These are phyloP conservation scores for Eristalis pertinax DNA, from an alignment of 2,888 invertebrate species.

Conservation along the genomic window DNA sequence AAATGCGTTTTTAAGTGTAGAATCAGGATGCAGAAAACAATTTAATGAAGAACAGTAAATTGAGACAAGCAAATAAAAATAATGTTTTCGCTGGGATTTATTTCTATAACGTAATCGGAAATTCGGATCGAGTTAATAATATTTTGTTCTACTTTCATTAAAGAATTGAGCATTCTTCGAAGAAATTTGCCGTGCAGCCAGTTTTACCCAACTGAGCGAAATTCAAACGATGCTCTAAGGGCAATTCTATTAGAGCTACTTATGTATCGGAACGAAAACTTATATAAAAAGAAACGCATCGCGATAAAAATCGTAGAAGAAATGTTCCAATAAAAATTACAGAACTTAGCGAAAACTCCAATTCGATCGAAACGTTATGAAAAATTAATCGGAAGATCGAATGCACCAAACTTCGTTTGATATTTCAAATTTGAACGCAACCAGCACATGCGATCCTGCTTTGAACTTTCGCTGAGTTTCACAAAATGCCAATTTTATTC, in stretches of 20 bases:
- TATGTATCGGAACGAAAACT: too few relatives aligned
- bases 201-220: too few relatives aligned
- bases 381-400: background rate
- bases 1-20: background rate
- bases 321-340: too few relatives aligned
- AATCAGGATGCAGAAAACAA: background rate
- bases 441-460: too few relatives aligned
- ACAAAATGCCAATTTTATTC: background rate
- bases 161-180: too few relatives aligned
- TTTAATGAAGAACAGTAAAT: too few relatives aligned
- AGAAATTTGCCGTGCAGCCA: too few relatives aligned
- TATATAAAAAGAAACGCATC: too few relatives aligned
- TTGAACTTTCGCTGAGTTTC: background rate
- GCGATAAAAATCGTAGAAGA: too few relatives aligned
- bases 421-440: background rate
- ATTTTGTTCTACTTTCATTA: too few relatives aligned
- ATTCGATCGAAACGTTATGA: background rate
- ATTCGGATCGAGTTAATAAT: background rate
- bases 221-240: too few relatives aligned
- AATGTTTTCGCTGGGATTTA: background rate
- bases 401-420: background rate
- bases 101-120: background rate
- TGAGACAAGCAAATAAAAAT: background rate
- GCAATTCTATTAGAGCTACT: too few relatives aligned
- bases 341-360: background rate